Evolutionary conservation across 2,888 invertebrate species (phyloP), one percentile per base, ranked within the genome.

Genomic region (Homarus gammarus): DNA sequence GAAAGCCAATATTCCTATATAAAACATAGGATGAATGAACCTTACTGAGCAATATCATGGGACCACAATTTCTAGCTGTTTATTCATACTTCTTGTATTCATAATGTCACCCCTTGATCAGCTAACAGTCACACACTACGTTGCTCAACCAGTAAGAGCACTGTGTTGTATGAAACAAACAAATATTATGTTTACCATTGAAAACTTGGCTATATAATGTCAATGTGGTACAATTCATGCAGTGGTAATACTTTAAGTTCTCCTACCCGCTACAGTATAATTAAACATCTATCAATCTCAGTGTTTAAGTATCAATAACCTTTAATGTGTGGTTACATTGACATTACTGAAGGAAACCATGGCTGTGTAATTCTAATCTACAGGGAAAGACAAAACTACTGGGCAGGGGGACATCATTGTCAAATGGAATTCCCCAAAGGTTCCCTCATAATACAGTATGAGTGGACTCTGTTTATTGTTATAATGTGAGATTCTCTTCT

Each of bases 251-350:
- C 89, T 89, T 89, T 40, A 75, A 89, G 84, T 84, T 75, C 56
- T 84, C 75, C 89, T 89, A 89, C 79, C 70, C 70, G 61, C 84
- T 89, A 89, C 88, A 89, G 84, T 84, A 89, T 89, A 89, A 89
- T 83, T 83, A 49, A 89, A 89, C 88, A 89, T 84, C 83, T 83
- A 89, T 77, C 88, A 84, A 78, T 89, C 84, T 84, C 88, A 88
- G 88, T 89, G 88, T 89, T 89, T 89, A 89, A 89, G 88, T 89
- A 89, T 89, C 88, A 77, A 89, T 89, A 89, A 83, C 83, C 88
- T 84, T 89, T 84, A 88, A 83, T 83, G 75, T 68, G 81, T 89
- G 88, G 88, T 89, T 89, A 89, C 88, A 89, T 84, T 89, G 88
- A 89, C 83, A 89, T 89, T 84, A 89, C 84, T 84, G 78, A 89